A percentile compares a stretch with the other conserved stretches of the same genome.
Evolutionary conservation across 2,113 vertebrate genomes (phyloP).

Genomic region (Isichthys henryi): DNA sequence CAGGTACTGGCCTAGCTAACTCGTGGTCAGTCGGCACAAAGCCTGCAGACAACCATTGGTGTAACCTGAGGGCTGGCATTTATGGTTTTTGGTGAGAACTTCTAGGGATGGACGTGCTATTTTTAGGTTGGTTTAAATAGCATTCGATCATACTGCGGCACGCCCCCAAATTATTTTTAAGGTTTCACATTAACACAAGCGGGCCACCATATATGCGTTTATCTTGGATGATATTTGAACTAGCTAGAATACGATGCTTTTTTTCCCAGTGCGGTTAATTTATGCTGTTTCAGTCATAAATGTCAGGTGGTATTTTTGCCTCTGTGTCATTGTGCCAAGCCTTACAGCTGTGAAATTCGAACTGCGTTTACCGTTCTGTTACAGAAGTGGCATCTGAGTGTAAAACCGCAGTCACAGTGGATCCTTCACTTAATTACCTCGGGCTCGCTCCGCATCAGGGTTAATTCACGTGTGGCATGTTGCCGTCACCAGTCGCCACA

Average conservation of each 20-base stretch:
- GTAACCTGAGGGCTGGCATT: neutral
- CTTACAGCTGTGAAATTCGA: neutral
- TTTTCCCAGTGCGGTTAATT: neutral
- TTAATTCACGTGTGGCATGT: neutral
- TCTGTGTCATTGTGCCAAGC: neutral
- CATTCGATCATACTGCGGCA: neutral
- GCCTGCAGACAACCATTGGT: neutral
- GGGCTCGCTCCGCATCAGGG: neutral
- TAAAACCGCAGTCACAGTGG: neutral
- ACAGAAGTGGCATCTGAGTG: neutral
- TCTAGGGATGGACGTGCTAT: neutral
- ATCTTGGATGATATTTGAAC: neutral
- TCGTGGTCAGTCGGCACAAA: neutral
- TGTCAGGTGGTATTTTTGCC: neutral
- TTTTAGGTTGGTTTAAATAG: slow-evolving; percentile 10
- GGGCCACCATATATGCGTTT: neutral
- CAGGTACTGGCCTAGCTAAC: neutral
- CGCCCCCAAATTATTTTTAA: neutral
- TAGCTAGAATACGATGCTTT: neutral
- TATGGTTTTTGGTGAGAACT: neutral
- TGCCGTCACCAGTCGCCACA: neutral
- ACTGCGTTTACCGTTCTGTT: neutral
- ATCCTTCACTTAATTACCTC: neutral
- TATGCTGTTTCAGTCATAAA: neutral
- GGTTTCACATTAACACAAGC: neutral